Evolutionary conservation across 2,113 vertebrate species (phyloP).

Genomic region (Fukomys damarensis): DNA sequence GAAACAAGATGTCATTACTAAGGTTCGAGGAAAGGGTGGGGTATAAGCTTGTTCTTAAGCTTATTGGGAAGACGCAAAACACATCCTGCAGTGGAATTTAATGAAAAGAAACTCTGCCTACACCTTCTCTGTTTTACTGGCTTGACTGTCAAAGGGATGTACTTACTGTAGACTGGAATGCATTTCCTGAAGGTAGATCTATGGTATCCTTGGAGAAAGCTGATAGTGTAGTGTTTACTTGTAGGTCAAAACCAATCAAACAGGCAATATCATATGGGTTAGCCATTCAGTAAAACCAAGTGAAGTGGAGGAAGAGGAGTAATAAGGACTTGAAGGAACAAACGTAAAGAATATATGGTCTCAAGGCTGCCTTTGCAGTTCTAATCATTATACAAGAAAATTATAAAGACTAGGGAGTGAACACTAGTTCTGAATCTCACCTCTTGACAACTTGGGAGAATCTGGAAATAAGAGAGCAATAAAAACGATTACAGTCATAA

Average conservation of each 20-base stretch:
- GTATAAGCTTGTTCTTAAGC: neutral
- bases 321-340: neutral
- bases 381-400: neutral
- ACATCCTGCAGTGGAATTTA: neutral
- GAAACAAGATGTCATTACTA: constrained; percentile 9
- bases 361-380: constrained; percentile 12
- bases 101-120: neutral
- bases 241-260: neutral
- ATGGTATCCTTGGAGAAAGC: neutral
- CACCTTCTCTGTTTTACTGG: neutral
- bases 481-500: neutral
- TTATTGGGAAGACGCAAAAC: neutral
- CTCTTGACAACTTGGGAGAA: neutral
- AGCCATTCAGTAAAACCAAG: neutral
- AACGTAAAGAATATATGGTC: neutral
- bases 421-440: neutral
- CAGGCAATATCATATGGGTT: neutral
- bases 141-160: neutral
- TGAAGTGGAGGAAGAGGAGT: neutral
- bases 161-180: neutral
- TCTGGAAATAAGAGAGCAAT: neutral
- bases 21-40: neutral
- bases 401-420: neutral
- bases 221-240: neutral
- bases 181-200: neutral